Base-by-base conservation (phyloP, 53 echinoderm and acorn worm species). In the Arbacia lixula region DNA sequence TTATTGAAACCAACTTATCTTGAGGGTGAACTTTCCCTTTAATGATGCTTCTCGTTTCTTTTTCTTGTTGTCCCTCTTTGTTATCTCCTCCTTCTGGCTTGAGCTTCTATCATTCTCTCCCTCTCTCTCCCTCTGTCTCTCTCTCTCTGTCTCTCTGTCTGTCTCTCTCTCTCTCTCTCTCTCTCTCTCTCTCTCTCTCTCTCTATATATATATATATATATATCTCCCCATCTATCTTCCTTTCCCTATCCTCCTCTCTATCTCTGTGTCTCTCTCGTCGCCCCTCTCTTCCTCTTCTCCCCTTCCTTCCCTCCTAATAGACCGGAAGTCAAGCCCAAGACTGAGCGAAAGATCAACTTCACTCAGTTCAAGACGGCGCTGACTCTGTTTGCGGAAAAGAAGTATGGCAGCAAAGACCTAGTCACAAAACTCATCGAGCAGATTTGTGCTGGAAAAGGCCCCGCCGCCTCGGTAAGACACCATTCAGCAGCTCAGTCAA, bases 321-420 rank as follows among this genome's bases (percentile, higher is more conserved):
- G 74, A 38, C 74, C 74, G 2, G 74, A 74, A 19, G 83, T 83
- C 0, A 83, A 83, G 26, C 2, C 49, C 3, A 83, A 83, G 50
- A 83, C 83, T 5, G 83, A 83, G 8, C 65, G 83, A 2, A 83
- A 83, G 83, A 83, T 83, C 35, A 66, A 3, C 66, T 83, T 83
- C n/a, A 29, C n/a, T n/a, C 67, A 66, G 67, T 83, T 83, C 32
- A 83, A 83, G 52, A 22, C 1, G 5, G 83, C 83, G 1, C 38
- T 83, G 33, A 67, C 1, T 28, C 20, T 83, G 16, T 83, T 66
- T 66, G 66, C 66, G 3, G 83, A 83, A 35, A 83, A 83, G 83
- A 83, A 83, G 21, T 83, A 83, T 26, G 83, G 83, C 1, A 66
- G 66, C 83, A 66, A 64, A 67, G 66, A 66, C 12, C 49, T 30